Base-by-base conservation (phyloP, 2,888 invertebrate genomes). In the Drosophila neotestacea region DNA sequence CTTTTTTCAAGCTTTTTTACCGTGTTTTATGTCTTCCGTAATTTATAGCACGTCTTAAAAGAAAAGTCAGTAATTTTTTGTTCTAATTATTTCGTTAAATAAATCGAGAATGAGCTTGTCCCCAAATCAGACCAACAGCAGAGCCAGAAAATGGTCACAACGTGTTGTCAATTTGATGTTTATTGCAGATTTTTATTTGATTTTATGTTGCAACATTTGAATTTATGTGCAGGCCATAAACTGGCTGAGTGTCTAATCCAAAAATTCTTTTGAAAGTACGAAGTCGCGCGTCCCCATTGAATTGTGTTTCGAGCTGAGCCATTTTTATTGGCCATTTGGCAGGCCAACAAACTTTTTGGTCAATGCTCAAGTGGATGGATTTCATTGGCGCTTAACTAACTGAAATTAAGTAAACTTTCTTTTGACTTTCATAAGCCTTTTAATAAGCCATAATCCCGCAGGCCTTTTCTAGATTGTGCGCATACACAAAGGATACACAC, bases 351-450 rank as follows among this genome's bases (percentile, higher is more conserved):
- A 77, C 52, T 73, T 86, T 80, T 78, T 84, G 77, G 81, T 73
- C 88, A 88, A 85, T 82, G 74, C 84, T 86, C 84, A 85, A 85
- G 86, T 83, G 86, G 86, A 70, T 81, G 83, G 83, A 73, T 82
- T 88, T 88, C 86, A 77, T 72, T 87, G 84, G 80, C 77, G 88
- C 87, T 86, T 83, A 86, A 78, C 89, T 88, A 85, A 85, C 87
- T 87, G 85, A 87, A 85, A 85, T 85, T 84, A 88, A 88, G 85
- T 84, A 88, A 85, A 85, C 85, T 85, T 85, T 85, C 89, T 85
- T 85, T 85, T 88, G 85, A 85, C 85, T 85, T 85, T 85, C 88
- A 88, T 88, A 85, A 85, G 85, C 85, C 85, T 85, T 85, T 88
- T 88, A 85, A 88, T 88, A 88, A 84, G 85, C 81, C 79, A 85